Evolutionary conservation across 2,113 vertebrate species (phyloP).

Genomic region (Arothron firmamentum): DNA sequence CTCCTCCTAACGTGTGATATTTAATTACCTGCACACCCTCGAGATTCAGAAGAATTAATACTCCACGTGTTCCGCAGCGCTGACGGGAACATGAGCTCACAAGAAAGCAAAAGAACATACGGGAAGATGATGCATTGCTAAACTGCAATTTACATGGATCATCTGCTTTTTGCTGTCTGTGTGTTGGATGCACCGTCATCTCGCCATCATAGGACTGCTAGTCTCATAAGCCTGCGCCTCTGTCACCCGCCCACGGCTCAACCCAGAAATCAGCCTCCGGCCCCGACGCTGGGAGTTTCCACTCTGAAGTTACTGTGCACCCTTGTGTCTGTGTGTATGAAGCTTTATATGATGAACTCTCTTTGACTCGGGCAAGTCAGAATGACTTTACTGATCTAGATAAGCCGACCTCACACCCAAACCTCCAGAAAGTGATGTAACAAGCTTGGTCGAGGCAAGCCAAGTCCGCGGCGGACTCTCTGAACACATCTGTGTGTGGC

Average conservation of each 20-base stretch:
- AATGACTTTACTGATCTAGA: constrained; percentile 44
- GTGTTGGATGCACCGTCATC: constrained; percentile 17
- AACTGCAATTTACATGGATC: no score
- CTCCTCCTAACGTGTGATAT: constrained; percentile 3
- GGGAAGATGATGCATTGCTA: no score
- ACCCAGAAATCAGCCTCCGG: constrained; percentile 36
- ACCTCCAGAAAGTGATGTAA: background rate
- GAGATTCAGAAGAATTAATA: background rate
- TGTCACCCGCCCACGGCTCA: constrained; percentile 30
- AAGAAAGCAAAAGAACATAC: no score
- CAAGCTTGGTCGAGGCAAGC: no score
- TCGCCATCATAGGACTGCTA: constrained; percentile 46
- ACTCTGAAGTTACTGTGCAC: constrained; percentile 10
- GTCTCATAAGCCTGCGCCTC: constrained; percentile 36
- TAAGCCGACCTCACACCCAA: constrained; percentile 26
- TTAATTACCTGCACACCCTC: constrained; percentile 19
- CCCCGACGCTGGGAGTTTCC: constrained; percentile 36
- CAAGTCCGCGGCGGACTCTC: no score
- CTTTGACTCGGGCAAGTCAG: constrained; percentile 23
- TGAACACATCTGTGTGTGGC: no score
- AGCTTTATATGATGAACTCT: constrained; percentile 42
- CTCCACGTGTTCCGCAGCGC: no score
- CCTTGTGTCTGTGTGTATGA: background rate
- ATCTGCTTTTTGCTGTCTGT: constrained; percentile 11
- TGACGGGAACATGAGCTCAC: no score